A percentile compares a stretch with the other conserved stretches of the same genome.
Conservation (phyloP, 2,888 invertebrate genomes). For the Rotaria magnacalcarata region DNA sequence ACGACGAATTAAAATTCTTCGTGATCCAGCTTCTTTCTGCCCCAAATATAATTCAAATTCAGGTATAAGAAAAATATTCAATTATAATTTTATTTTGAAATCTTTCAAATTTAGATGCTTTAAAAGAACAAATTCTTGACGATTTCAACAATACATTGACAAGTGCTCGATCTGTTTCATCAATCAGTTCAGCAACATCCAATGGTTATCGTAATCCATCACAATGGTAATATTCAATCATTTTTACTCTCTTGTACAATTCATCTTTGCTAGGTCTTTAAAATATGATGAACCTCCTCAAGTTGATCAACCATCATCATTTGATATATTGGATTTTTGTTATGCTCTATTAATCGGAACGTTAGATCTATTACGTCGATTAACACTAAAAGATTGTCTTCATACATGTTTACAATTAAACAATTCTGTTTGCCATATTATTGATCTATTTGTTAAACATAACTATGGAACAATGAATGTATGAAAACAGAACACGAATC, state of each 20-base stretch:
- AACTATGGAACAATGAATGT: conserved; percentile 27
- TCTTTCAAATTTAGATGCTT: too few relatives aligned
- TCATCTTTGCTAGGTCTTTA: neutral
- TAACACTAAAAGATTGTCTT: conserved; percentile 13
- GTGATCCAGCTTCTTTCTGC: neutral
- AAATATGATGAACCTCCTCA: conserved; percentile 8
- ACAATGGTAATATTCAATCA: neutral
- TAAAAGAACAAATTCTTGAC: neutral
- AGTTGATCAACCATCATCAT: neutral
- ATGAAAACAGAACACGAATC: neutral
- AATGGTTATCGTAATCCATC: conserved; percentile 12
- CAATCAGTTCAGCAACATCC: conserved; percentile 22
- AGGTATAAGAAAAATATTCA: neutral
- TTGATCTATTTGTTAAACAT: conserved; percentile 7
- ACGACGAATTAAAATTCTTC: conserved; percentile 32
- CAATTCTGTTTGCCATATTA: conserved; percentile 1
- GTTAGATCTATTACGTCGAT: conserved; percentile 33
- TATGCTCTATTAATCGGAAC: neutral
- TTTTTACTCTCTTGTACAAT: too few relatives aligned
- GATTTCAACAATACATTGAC: conserved; percentile 1
- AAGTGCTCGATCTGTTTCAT: conserved; percentile 24
- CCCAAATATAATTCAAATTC: neutral
- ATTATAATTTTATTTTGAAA: too few relatives aligned
- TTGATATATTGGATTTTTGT: conserved; percentile 10
- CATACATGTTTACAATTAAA: conserved; percentile 21